phyloP scores from a whole-genome alignment of 1,140 invertebrate species.

The Drosophila yakuba region DNA sequence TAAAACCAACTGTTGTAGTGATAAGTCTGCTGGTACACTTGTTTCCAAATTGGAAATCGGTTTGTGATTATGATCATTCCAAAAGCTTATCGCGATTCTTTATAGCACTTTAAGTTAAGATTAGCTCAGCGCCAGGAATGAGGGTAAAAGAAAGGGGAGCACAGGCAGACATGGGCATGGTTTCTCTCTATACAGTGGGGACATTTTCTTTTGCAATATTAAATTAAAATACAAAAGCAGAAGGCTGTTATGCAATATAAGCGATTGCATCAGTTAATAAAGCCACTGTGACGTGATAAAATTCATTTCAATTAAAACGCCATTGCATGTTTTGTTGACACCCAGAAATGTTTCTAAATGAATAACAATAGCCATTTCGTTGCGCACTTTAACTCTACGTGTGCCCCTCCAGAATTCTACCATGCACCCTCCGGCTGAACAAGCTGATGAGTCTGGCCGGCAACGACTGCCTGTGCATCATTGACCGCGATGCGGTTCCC shows the following conservation, averaged over 20 bases:
- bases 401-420: constrained; percentile 56
- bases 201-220: not conserved
- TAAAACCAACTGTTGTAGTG: too few species aligned
- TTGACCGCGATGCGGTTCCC: constrained; percentile 67
- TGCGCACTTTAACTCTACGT: constrained; percentile 4
- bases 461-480: constrained; percentile 75
- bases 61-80: constrained; percentile 30
- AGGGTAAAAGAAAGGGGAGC: not conserved
- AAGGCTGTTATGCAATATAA: not conserved
- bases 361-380: constrained; percentile 10
- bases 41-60: constrained; percentile 12
- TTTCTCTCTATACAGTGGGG: not conserved
- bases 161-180: constrained; percentile 1
- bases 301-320: constrained; percentile 32
- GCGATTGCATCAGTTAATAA: constrained; percentile 4
- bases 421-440: constrained; percentile 68
- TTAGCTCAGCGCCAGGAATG: constrained; percentile 47
- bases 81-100: constrained; percentile 53
- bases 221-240: not conserved
- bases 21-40: not conserved
- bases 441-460: constrained; percentile 63
- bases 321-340: constrained; percentile 17
- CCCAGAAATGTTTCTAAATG: constrained; percentile 27
- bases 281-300: constrained; percentile 44
- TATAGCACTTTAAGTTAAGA: constrained; percentile 52